Evolutionary conservation across 2,113 vertebrate genomes (phyloP).

Genomic region (Morone saxatilis): DNA sequence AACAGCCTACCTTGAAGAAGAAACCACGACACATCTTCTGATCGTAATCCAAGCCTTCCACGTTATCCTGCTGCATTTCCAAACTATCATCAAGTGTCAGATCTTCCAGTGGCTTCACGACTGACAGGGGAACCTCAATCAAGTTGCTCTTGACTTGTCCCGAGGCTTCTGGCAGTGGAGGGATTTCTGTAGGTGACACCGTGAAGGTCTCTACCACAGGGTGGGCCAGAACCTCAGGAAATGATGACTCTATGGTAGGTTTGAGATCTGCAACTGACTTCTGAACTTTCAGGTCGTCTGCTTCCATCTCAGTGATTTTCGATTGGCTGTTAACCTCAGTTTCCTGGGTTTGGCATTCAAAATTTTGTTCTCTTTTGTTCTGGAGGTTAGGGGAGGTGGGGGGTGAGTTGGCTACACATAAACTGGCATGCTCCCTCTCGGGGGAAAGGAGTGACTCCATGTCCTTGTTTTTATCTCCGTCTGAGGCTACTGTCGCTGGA

Average conservation of each 20-base stretch:
- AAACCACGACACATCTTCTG: conserved; percentile 95
- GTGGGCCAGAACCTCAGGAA: conserved; percentile 92
- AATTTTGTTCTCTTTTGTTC: conserved; percentile 39
- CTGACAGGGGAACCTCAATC: conserved; percentile 95
- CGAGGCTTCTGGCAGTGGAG: conserved; percentile 61
- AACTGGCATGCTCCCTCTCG: conserved; percentile 69
- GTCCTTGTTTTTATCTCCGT: conserved; percentile 76
- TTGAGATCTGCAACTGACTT: conserved; percentile 70
- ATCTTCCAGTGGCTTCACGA: conserved; percentile 88
- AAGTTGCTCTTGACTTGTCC: conserved; percentile 86
- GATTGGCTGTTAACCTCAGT: conserved; percentile 7
- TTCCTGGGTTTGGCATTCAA: conserved; percentile 44
- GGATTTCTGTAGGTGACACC: conserved; percentile 88
- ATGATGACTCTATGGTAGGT: conserved; percentile 86
- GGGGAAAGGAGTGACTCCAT: conserved; percentile 74
- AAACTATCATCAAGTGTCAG: conserved; percentile 83
- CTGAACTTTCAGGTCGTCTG: conserved; percentile 28
- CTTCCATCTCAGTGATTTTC: conserved; percentile 9
- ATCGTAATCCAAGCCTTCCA: conserved; percentile 89
- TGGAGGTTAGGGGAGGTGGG: conserved; percentile 53
- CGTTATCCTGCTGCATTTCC: conserved; percentile 82
- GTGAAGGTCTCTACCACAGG: conserved; percentile 89
- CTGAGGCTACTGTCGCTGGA: conserved; percentile 69
- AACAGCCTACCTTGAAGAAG: conserved; percentile 93
- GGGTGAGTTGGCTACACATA: conserved; percentile 34